Conservation (phyloP, 2,888 invertebrate genomes). For the Bellardia pandia region DNA sequence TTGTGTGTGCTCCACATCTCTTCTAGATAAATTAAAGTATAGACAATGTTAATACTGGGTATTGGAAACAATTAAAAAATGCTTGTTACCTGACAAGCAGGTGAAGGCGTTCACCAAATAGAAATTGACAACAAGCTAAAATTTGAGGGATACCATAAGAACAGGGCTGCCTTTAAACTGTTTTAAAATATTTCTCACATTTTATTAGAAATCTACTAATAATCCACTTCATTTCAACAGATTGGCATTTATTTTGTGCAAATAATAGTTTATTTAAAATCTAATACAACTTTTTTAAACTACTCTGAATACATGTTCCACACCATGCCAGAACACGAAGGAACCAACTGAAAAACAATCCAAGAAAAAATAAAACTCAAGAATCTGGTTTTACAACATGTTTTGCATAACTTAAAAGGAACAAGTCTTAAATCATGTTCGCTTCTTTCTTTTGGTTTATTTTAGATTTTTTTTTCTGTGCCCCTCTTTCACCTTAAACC, state of each 20-base stretch:
- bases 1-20: neutral
- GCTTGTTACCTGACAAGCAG: neutral
- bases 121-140: neutral
- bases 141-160: neutral
- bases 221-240: neutral
- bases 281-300: conserved; percentile 37
- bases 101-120: neutral
- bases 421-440: conserved; percentile 73
- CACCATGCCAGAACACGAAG: conserved; percentile 18
- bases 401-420: conserved; percentile 73
- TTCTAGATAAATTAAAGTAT: neutral
- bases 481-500: neutral
- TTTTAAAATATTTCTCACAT: neutral
- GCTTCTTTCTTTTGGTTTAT: conserved; percentile 44
- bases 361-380: conserved; percentile 31
- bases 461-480: neutral
- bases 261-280: conserved; percentile 9
- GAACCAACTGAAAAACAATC: neutral
- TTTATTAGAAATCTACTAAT: neutral
- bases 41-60: neutral
- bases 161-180: neutral
- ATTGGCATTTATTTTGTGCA: neutral
- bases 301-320: conserved; percentile 14
- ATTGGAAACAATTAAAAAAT: neutral
- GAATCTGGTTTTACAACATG: conserved; percentile 74